Conservation (phyloP, 2,888 invertebrate genomes). For the Theodoxus fluviatilis region DNA sequence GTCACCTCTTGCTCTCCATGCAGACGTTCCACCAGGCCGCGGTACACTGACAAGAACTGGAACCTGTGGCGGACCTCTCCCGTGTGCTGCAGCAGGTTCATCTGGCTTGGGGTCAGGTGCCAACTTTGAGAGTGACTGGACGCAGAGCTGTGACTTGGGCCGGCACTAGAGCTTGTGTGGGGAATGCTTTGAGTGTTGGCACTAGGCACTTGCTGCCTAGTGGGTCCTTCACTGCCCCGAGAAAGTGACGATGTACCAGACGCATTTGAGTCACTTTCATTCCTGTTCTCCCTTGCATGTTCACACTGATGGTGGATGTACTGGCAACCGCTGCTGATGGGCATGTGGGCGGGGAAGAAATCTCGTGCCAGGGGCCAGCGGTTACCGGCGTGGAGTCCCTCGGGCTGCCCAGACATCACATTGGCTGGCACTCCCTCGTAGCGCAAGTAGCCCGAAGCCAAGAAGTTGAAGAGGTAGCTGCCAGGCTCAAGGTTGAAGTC, state of each 20-base stretch:
- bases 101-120: too few species aligned
- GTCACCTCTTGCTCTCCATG: slow-evolving; percentile 73
- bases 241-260: neutral
- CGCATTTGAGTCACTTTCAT: neutral
- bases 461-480: slow-evolving; percentile 76
- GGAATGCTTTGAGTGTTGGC: too few species aligned
- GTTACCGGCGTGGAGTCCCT: slow-evolving; percentile 39
- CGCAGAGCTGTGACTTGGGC: too few species aligned
- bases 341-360: slow-evolving; percentile 62
- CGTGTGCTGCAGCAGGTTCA: neutral
- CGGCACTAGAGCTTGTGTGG: too few species aligned
- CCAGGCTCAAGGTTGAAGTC: slow-evolving; percentile 88
- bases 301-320: slow-evolving; percentile 32
- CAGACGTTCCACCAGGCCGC: too few species aligned
- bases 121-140: too few species aligned
- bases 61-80: slow-evolving; percentile 73
- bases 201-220: too few species aligned
- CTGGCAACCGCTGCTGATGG: slow-evolving; percentile 68
- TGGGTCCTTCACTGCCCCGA: slow-evolving; percentile 22
- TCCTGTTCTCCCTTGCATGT: neutral
- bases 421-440: slow-evolving; percentile 56
- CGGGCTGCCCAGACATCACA: slow-evolving; percentile 63
- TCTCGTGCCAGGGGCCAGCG: slow-evolving; percentile 31
- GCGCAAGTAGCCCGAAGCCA: slow-evolving; percentile 73
- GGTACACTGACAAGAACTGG: slow-evolving; percentile 76